A percentile compares a stretch with the other conserved stretches of the same genome.
Evolutionary conservation across 2,888 invertebrate species (phyloP).

Genomic region (Caenorhabditis angaria): DNA sequence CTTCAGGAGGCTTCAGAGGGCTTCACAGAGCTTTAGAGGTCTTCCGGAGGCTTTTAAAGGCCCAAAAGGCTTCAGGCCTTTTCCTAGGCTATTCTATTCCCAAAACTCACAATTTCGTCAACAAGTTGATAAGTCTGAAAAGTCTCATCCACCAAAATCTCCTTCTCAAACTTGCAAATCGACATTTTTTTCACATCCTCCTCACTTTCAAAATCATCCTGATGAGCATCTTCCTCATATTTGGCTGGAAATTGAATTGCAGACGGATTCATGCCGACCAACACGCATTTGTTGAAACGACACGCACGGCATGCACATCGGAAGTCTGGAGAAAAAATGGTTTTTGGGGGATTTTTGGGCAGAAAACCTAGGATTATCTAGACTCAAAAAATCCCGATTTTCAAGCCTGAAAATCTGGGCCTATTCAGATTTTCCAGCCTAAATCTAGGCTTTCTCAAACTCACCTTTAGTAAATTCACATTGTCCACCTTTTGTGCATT

Average conservation of each 20-base stretch:
- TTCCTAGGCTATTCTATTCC: not conserved
- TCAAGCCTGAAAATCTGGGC: no score
- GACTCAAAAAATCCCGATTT: no score
- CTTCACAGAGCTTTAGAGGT: no score
- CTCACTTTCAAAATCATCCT: slow-evolving; percentile 23
- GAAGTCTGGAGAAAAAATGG: slow-evolving; percentile 55
- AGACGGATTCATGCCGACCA: slow-evolving; percentile 55
- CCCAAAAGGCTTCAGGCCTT: no score
- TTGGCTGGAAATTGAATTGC: slow-evolving; percentile 41
- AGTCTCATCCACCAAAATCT: slow-evolving; percentile 17
- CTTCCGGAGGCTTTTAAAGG: no score
- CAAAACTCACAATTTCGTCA: slow-evolving; percentile 36
- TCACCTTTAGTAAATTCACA: slow-evolving; percentile 59
- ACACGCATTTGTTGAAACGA: slow-evolving; percentile 56
- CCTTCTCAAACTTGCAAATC: slow-evolving; percentile 8
- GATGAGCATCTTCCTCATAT: slow-evolving; percentile 9
- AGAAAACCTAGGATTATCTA: no score
- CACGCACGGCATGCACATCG: slow-evolving; percentile 61
- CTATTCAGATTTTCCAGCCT: no score
- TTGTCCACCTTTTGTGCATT: slow-evolving; percentile 54
- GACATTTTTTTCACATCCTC: slow-evolving; percentile 3
- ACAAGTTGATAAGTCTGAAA: slow-evolving; percentile 33
- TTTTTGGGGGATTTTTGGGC: no score
- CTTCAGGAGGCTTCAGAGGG: no score
- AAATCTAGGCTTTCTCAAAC: not conserved